phyloP scores from a whole-genome alignment of 2,888 invertebrate species.

The Parapristionchus giblindavisi region DNA sequence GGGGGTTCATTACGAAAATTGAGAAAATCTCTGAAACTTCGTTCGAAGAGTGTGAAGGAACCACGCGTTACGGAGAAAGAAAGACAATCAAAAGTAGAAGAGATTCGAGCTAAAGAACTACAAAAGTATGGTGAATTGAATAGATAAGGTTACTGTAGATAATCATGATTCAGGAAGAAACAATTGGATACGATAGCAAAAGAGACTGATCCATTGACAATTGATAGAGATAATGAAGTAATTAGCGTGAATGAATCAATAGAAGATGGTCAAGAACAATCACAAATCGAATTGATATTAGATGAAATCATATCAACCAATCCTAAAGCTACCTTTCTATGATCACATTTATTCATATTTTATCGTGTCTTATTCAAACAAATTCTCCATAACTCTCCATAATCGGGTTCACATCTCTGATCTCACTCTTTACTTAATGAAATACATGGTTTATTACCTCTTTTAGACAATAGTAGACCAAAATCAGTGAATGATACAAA shows the following conservation, averaged over 20 bases:
- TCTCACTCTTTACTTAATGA: too few relatives aligned
- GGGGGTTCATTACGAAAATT: constrained; percentile 35
- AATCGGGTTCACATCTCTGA: too few relatives aligned
- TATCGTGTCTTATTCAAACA: constrained; percentile 11
- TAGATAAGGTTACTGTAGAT: constrained; percentile 15
- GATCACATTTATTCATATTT: background rate
- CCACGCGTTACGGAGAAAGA: constrained; percentile 24
- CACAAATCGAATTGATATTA: constrained; percentile 49
- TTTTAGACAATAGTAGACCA: too few relatives aligned
- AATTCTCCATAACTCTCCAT: background rate
- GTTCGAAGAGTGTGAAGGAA: constrained; percentile 37
- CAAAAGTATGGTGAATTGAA: constrained; percentile 6
- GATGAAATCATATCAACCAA: constrained; percentile 57
- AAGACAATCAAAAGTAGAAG: constrained; percentile 18
- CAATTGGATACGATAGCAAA: background rate
- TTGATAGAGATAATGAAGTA: constrained; percentile 17
- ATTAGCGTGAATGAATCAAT: constrained; percentile 2
- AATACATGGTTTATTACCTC: too few relatives aligned
- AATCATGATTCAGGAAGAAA: constrained; percentile 18
- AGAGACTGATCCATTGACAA: constrained; percentile 11
- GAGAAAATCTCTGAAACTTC: constrained; percentile 28
- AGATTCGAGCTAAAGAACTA: constrained; percentile 6
- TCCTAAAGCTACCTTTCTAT: constrained; percentile 53
- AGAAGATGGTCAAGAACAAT: background rate
- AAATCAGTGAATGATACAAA: too few relatives aligned